phyloP scores from a whole-genome alignment of 1,140 invertebrate species.

The Lysiphlebus fabarum region DNA sequence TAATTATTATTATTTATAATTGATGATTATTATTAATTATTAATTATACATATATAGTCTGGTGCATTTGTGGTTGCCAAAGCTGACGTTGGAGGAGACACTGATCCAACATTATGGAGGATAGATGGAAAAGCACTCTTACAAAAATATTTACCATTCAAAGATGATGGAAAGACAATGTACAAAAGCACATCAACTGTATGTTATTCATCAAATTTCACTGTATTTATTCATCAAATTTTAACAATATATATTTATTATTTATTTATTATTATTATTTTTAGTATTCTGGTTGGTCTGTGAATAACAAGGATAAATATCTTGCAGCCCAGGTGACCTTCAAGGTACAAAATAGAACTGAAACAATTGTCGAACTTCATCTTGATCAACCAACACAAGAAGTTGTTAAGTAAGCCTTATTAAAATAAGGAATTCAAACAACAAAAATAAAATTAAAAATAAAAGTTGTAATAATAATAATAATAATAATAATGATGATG shows the following conservation, averaged over 20 bases:
- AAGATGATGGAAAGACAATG: conserved; percentile 65
- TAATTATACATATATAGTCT: conserved; percentile 55
- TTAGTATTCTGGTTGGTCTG: conserved; percentile 69
- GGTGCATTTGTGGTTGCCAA: conserved; percentile 69
- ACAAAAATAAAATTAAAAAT: too few relatives aligned
- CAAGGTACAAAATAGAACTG: conserved; percentile 55
- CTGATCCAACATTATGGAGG: conserved; percentile 69
- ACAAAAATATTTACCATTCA: conserved; percentile 73
- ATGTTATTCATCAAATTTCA: conserved; percentile 38
- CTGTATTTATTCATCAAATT: too few relatives aligned
- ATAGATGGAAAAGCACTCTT: conserved; percentile 76
- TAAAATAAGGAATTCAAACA: conserved; percentile 1
- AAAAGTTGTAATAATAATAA: too few relatives aligned
- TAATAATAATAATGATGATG: too few relatives aligned
- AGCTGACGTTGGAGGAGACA: conserved; percentile 61
- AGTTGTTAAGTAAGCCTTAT: conserved; percentile 42
- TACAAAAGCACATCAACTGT: conserved; percentile 77
- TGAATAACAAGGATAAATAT: conserved; percentile 66
- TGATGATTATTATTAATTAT: conserved; percentile 11
- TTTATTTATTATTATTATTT: conserved; percentile 37
- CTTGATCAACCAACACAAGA: conserved; percentile 45
- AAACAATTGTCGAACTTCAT: conserved; percentile 57
- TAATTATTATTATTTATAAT: conserved; percentile 10
- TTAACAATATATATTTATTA: conserved; percentile 9
- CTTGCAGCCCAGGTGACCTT: conserved; percentile 55